These are phyloP conservation scores for Murina feae DNA, from an alignment of 2,113 vertebrate species.

Conservation along the genomic window DNA sequence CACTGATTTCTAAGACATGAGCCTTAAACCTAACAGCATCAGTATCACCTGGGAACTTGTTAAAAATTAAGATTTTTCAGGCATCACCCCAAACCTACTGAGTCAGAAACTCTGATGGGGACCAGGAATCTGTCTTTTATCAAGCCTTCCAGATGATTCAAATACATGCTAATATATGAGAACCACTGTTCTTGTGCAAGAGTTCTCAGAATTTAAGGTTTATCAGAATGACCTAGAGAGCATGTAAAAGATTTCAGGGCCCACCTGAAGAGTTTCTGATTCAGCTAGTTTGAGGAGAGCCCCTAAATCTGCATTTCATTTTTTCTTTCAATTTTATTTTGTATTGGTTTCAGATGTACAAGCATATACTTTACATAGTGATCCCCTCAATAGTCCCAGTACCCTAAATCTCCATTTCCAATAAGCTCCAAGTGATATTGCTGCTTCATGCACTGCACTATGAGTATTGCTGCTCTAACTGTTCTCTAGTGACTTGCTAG, in stretches of 20 bases:
- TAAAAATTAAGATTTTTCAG: neutral
- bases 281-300: neutral
- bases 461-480: neutral
- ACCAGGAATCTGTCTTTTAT: neutral
- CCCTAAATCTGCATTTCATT: neutral
- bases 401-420: neutral
- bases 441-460: neutral
- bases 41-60: neutral
- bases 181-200: neutral
- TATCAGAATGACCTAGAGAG: neutral
- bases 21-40: neutral
- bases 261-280: neutral
- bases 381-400: neutral
- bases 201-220: neutral
- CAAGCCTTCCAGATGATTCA: neutral
- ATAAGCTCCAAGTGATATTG: neutral
- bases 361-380: neutral
- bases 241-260: neutral
- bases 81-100: neutral
- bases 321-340: neutral
- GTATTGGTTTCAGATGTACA: neutral
- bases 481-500: neutral
- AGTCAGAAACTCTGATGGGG: neutral
- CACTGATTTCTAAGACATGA: neutral
- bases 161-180: neutral